Percentiles rank a stretch among this genome's conserved stretches.
These are phyloP conservation scores for Dolichomitus sp. DNA, from an alignment of 2,888 invertebrate genomes.

Conservation along the genomic window DNA sequence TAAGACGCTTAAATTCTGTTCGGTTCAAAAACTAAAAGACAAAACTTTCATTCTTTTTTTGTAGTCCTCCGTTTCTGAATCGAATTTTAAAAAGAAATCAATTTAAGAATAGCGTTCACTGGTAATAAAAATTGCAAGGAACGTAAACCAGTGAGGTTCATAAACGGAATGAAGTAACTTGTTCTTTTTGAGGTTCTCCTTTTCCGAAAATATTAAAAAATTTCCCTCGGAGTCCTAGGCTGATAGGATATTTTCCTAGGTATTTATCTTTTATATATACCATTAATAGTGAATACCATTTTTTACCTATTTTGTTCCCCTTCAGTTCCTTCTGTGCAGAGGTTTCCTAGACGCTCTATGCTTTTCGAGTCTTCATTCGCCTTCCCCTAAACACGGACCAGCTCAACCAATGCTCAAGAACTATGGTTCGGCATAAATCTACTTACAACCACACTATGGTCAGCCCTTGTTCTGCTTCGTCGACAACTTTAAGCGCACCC, in stretches of 20 bases:
- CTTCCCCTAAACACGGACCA: not conserved
- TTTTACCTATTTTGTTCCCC: not conserved
- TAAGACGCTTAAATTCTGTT: too few species aligned
- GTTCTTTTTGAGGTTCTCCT: too few species aligned
- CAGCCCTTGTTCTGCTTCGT: conserved; percentile 33
- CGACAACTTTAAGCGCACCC: conserved; percentile 64
- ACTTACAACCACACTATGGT: conserved; percentile 67
- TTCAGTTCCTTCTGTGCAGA: not conserved
- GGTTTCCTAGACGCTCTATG: not conserved
- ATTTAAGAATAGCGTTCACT: too few species aligned
- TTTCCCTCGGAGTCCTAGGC: not conserved
- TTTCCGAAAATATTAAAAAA: too few species aligned
- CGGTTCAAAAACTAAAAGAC: too few species aligned
- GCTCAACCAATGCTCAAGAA: conserved; percentile 66
- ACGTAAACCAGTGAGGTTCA: too few species aligned
- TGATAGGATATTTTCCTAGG: not conserved
- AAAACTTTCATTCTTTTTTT: too few species aligned
- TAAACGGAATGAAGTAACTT: too few species aligned
- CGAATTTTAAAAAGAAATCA: too few species aligned
- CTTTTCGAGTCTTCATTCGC: not conserved
- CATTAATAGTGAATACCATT: not conserved
- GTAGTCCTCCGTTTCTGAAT: too few species aligned
- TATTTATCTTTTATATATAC: not conserved
- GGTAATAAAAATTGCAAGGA: too few species aligned
- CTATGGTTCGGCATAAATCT: conserved; percentile 77